These are phyloP conservation scores for Coccyzus lansbergi DNA, from an alignment of 2,797 vertebrate genomes.

Conservation along the genomic window DNA sequence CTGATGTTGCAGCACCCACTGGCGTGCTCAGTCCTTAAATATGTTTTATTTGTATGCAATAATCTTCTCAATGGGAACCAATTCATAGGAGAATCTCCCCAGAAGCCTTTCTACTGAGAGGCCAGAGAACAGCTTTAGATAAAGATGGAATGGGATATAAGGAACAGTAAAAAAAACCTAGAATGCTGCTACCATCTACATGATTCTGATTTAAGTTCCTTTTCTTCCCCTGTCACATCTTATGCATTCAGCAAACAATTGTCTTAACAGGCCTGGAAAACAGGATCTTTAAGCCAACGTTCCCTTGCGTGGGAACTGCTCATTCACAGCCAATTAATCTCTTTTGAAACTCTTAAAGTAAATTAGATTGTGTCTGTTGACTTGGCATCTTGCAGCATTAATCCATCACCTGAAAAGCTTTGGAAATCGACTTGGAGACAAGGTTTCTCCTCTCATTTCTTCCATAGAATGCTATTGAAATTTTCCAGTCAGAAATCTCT, in stretches of 20 bases:
- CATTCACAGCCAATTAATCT: constrained; percentile 13
- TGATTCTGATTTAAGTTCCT: background rate
- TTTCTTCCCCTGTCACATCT: background rate
- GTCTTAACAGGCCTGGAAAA: background rate
- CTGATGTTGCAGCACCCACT: background rate
- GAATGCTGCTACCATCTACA: background rate
- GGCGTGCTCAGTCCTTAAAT: background rate
- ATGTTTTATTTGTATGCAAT: background rate
- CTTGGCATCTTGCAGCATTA: background rate
- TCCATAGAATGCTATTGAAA: background rate
- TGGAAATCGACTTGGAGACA: background rate
- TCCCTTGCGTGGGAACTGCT: background rate
- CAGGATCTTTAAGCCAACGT: background rate
- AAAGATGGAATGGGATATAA: background rate
- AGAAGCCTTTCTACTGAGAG: background rate
- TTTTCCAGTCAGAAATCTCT: background rate
- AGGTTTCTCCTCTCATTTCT: background rate
- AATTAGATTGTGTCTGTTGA: constrained; percentile 10
- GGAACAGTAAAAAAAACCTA: background rate
- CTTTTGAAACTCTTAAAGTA: constrained; percentile 17
- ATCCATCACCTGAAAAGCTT: constrained; percentile 5
- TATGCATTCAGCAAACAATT: background rate
- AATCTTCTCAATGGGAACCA: background rate
- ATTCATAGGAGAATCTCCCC: background rate
- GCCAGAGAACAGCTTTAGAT: background rate